Percentiles rank a stretch among this genome's conserved stretches.
Evolutionary conservation across 2,797 vertebrate genomes (phyloP).

Genomic region (Neostethus bicornis): DNA sequence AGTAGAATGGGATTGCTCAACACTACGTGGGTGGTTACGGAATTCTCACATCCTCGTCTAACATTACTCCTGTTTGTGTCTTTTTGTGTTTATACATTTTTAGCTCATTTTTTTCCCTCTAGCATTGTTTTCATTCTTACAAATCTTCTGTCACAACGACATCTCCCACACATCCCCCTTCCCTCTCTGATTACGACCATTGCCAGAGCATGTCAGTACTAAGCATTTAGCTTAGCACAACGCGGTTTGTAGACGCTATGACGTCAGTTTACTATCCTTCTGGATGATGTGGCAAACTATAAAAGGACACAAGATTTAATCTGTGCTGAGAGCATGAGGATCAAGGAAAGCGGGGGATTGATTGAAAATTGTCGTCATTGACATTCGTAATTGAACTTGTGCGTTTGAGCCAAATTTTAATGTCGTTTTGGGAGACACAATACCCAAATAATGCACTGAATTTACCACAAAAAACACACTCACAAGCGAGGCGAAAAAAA

Average conservation of each 20-base stretch:
- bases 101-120: slow-evolving; percentile 12
- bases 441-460: slow-evolving; percentile 45
- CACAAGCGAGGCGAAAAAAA: slow-evolving; percentile 47
- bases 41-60: slow-evolving; percentile 25
- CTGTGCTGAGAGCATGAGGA: slow-evolving; percentile 17
- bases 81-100: slow-evolving; percentile 13
- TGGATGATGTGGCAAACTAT: slow-evolving; percentile 2
- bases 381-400: slow-evolving; percentile 15
- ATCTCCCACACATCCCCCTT: slow-evolving; percentile 3
- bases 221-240: slow-evolving; percentile 46
- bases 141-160: slow-evolving; percentile 2
- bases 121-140: slow-evolving; percentile 1
- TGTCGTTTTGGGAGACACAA: slow-evolving; percentile 20
- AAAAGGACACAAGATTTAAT: slow-evolving; percentile 34
- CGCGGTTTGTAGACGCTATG: slow-evolving; percentile 64
- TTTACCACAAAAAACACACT: slow-evolving; percentile 23
- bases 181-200: neutral
- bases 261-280: slow-evolving; percentile 35
- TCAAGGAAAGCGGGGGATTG: slow-evolving; percentile 22
- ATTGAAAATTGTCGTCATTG: slow-evolving; percentile 42
- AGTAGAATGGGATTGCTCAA: slow-evolving; percentile 51
- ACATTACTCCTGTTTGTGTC: neutral
- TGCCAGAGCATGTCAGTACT: slow-evolving; percentile 38
- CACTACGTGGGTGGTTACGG: slow-evolving; percentile 47
- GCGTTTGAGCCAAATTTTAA: slow-evolving; percentile 21